Evolutionary conservation across 2,888 invertebrate genomes (phyloP).

Genomic region (Limnephilus lunatus): DNA sequence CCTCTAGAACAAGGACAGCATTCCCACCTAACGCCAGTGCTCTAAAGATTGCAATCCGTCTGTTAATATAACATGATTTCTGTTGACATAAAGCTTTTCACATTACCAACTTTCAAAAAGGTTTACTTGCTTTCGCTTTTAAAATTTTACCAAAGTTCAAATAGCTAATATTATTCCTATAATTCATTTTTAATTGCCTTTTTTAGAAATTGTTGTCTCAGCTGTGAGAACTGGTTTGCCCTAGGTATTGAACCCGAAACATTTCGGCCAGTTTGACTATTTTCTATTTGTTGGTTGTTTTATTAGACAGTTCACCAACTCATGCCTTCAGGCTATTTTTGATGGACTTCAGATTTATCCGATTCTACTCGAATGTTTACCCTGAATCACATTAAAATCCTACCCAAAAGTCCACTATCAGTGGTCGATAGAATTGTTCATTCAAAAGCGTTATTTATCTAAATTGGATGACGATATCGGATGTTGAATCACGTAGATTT

Average conservation of each 20-base stretch:
- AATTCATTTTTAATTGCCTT: conserved; percentile 2
- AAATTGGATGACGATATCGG: too few species aligned
- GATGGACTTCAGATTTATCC: not conserved
- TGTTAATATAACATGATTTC: too few species aligned
- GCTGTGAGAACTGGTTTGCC: not conserved
- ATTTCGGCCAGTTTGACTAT: not conserved
- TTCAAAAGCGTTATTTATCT: too few species aligned
- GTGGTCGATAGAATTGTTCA: too few species aligned
- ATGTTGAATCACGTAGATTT: too few species aligned
- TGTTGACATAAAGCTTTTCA: not conserved
- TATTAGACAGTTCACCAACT: not conserved
- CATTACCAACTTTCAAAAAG: not conserved
- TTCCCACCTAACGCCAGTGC: too few species aligned
- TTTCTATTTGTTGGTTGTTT: not conserved
- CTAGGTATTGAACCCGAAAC: not conserved
- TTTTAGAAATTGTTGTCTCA: conserved; percentile 1
- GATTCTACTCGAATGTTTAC: too few species aligned
- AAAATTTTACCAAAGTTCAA: not conserved
- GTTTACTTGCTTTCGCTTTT: not conserved
- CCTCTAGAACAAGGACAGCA: too few species aligned
- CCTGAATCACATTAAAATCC: too few species aligned
- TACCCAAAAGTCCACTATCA: too few species aligned
- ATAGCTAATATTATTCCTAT: not conserved
- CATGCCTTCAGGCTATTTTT: not conserved
- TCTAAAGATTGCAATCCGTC: too few species aligned